phyloP scores from a whole-genome alignment of 2,797 vertebrate genomes.

The Enteromius radiatus region DNA sequence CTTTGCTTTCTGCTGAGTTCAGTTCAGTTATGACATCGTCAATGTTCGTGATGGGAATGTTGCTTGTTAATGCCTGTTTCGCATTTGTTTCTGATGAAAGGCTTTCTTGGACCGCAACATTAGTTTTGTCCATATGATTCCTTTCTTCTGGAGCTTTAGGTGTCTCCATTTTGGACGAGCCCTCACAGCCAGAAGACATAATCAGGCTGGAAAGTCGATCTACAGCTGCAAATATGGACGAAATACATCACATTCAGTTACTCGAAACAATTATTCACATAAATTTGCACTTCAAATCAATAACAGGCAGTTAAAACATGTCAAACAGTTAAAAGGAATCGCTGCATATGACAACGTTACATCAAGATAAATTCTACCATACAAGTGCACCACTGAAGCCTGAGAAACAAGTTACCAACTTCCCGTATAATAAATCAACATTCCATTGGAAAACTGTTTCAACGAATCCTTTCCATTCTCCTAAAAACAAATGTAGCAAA shows the following conservation, averaged over 20 bases:
- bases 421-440: conserved; percentile 51
- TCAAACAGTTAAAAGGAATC: conserved; percentile 1
- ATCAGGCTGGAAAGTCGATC: conserved; percentile 77
- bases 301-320: neutral
- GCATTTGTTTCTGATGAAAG: conserved; percentile 48
- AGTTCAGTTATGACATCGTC: conserved; percentile 77
- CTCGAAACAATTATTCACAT: neutral
- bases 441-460: conserved; percentile 26
- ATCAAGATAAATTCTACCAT: conserved; percentile 36
- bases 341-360: neutral
- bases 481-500: conserved; percentile 26
- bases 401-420: conserved; percentile 22
- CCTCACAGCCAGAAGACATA: conserved; percentile 72
- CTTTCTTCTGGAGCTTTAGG: conserved; percentile 55
- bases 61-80: conserved; percentile 30
- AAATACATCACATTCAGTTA: conserved; percentile 25
- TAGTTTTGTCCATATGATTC: conserved; percentile 52
- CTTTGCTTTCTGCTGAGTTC: conserved; percentile 48
- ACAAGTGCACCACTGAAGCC: conserved; percentile 29
- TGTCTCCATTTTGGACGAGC: conserved; percentile 61
- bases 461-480: conserved; percentile 4
- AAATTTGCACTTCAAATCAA: neutral
- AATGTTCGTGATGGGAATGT: conserved; percentile 73
- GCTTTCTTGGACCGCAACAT: conserved; percentile 40
- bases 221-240: conserved; percentile 76